Percentiles rank a stretch among this genome's conserved stretches.
Evolutionary conservation across 2,888 invertebrate species (phyloP).

Genomic region (Eristalis pertinax): DNA sequence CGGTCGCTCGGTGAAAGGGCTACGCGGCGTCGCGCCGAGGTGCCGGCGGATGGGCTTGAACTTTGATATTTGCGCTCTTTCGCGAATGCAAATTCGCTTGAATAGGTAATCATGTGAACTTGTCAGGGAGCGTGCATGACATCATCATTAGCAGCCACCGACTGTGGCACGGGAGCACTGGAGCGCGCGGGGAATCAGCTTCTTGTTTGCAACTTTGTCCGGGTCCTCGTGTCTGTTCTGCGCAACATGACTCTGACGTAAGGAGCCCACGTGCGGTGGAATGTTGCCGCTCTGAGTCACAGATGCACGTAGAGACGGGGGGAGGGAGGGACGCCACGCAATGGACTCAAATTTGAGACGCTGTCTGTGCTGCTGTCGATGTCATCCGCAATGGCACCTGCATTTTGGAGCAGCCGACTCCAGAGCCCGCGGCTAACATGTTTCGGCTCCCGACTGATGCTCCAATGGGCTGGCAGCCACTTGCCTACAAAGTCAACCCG

Average conservation of each 20-base stretch:
- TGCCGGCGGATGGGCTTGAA: constrained; percentile 57
- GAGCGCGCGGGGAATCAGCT: neutral
- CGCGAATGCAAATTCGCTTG: constrained; percentile 66
- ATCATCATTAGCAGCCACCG: constrained; percentile 49
- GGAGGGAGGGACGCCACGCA: no score
- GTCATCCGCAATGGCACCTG: neutral
- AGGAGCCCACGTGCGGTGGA: neutral
- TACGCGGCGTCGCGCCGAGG: neutral
- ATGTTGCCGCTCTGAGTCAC: neutral
- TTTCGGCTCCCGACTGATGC: no score
- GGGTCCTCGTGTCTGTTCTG: neutral
- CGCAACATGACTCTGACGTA: neutral
- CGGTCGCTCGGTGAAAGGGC: constrained; percentile 37
- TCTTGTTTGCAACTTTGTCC: neutral
- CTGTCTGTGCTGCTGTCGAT: neutral
- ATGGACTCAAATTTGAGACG: neutral
- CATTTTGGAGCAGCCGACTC: neutral
- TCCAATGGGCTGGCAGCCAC: neutral
- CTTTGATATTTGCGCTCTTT: constrained; percentile 62
- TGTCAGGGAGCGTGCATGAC: constrained; percentile 53
- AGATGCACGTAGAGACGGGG: neutral
- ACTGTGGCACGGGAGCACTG: no score
- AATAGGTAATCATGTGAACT: constrained; percentile 68
- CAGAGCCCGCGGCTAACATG: no score
- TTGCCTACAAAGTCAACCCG: neutral